Conservation (phyloP, 2,797 vertebrate species). For the Eurystomus glaucurus region DNA sequence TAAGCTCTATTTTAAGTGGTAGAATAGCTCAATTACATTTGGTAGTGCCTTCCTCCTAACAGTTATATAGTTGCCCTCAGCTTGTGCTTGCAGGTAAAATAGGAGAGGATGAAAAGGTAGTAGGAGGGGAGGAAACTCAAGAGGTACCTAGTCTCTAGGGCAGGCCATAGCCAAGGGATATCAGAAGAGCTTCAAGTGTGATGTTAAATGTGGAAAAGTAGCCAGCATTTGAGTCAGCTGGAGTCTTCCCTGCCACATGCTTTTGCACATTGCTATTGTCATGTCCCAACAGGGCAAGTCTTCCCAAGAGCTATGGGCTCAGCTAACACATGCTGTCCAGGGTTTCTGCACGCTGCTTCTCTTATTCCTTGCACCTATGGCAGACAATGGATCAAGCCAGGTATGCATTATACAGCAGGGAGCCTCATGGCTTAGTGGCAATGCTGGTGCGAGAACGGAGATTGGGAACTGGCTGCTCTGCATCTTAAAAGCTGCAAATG, state of each 20-base stretch:
- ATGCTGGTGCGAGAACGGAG: background rate
- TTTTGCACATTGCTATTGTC: background rate
- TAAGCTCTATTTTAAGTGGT: background rate
- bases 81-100: background rate
- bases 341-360: background rate
- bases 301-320: background rate
- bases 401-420: fast-evolving
- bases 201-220: background rate
- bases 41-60: background rate
- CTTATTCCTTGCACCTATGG: background rate
- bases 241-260: background rate
- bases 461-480: background rate
- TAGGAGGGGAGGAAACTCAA: background rate
- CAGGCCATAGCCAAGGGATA: background rate
- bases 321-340: background rate
- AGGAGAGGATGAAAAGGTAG: background rate
- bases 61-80: background rate
- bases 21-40: background rate
- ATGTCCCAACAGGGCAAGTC: fast-evolving
- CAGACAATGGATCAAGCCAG: background rate
- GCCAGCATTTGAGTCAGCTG: background rate
- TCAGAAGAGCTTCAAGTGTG: background rate
- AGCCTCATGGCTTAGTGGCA: background rate
- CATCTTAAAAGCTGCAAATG: background rate
- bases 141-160: background rate